A percentile compares a stretch with the other conserved stretches of the same genome.
Conservation (phyloP, 2,888 invertebrate genomes). For the Epistrophe eligans region DNA sequence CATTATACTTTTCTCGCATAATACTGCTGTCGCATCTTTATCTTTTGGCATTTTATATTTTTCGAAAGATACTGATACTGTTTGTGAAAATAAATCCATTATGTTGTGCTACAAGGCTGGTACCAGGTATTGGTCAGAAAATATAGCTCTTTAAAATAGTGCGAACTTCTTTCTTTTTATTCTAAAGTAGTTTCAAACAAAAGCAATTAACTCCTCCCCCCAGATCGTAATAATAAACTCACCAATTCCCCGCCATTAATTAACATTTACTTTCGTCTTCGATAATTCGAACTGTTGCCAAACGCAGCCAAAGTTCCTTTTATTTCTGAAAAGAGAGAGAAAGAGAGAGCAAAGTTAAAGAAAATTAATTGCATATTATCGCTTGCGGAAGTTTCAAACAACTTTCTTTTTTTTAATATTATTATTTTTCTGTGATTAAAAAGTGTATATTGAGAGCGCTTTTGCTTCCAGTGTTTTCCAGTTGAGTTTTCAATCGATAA, state of each 20-base stretch:
- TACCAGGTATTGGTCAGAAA: too few species aligned
- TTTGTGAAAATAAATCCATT: too few species aligned
- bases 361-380: slow-evolving; percentile 71
- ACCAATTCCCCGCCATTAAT: neutral
- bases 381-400: slow-evolving; percentile 46
- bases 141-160: too few species aligned
- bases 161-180: neutral
- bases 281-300: slow-evolving; percentile 1
- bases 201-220: neutral
- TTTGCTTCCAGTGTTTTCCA: slow-evolving; percentile 7
- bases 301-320: neutral
- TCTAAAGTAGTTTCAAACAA: neutral
- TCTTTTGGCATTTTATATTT: too few species aligned
- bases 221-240: neutral
- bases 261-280: slow-evolving; percentile 3
- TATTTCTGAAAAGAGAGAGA: neutral
- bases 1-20: too few species aligned
- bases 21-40: too few species aligned
- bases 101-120: too few species aligned
- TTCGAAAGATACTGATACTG: too few species aligned
- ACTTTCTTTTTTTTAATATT: slow-evolving; percentile 27
- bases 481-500: slow-evolving; percentile 47
- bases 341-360: slow-evolving; percentile 44
- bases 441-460: neutral
- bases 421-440: slow-evolving; percentile 40